Conservation (phyloP, 2,113 vertebrate genomes). For the Lutjanus erythropterus region DNA sequence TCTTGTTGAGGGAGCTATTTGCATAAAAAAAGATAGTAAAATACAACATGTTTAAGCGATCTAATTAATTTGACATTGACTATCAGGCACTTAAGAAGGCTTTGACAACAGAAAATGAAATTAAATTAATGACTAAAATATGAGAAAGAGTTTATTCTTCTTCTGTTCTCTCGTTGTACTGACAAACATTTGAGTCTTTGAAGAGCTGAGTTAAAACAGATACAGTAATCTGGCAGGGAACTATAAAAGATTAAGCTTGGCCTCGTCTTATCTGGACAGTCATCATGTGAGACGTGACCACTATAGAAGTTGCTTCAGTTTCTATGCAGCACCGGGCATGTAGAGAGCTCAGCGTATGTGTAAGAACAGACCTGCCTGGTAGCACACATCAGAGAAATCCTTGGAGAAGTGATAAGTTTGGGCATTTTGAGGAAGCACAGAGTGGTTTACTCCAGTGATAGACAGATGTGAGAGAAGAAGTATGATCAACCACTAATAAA, state of each 20-base stretch:
- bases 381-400: conserved; percentile 30
- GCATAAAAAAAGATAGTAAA: neutral
- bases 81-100: neutral
- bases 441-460: no score
- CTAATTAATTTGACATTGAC: conserved; percentile 20
- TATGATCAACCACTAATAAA: neutral
- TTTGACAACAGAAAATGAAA: conserved; percentile 19
- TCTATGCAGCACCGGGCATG: conserved; percentile 20
- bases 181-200: conserved; percentile 34
- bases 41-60: neutral
- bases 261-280: conserved; percentile 55
- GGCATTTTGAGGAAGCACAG: conserved; percentile 21
- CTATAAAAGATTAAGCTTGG: conserved; percentile 48
- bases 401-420: conserved; percentile 34
- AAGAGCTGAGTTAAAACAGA: conserved; percentile 25
- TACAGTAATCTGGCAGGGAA: conserved; percentile 16
- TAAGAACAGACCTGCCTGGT: conserved; percentile 26
- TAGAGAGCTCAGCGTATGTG: conserved; percentile 11
- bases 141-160: conserved; percentile 26
- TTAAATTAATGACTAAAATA: conserved; percentile 36
- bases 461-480: conserved; percentile 3
- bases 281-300: conserved; percentile 21
- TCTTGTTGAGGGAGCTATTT: neutral
- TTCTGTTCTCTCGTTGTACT: conserved; percentile 25
- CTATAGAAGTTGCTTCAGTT: conserved; percentile 24